Conservation (phyloP, 2,888 invertebrate genomes). For the Nephrotoma guestfalica region DNA sequence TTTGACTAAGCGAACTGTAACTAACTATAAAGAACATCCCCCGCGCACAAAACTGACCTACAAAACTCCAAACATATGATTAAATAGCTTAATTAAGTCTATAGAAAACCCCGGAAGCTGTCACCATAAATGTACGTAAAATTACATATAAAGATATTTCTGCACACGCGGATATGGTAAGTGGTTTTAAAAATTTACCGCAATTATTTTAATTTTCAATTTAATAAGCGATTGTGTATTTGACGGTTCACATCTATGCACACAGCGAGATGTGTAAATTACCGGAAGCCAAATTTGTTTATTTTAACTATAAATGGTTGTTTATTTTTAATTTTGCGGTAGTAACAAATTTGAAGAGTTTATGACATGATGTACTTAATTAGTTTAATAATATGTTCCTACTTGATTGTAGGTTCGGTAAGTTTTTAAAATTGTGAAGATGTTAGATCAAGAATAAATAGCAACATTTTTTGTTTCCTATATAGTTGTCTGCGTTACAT, state of each 20-base stretch:
- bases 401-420: background rate
- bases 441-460: background rate
- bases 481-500: background rate
- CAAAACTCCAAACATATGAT: background rate
- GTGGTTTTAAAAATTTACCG: background rate
- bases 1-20: no score
- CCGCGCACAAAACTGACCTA: background rate
- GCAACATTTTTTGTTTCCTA: background rate
- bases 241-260: background rate
- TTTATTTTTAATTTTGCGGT: background rate
- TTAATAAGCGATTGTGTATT: background rate
- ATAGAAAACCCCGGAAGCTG: background rate
- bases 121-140: background rate
- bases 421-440: background rate
- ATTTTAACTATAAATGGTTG: background rate
- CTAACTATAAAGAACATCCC: no score
- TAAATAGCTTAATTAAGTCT: background rate
- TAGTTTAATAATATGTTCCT: background rate
- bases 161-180: background rate
- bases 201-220: background rate
- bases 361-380: background rate
- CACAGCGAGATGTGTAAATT: background rate
- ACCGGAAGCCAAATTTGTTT: background rate
- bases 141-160: background rate
- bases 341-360: background rate